phyloP scores from a whole-genome alignment of 2,113 vertebrate species.

The Leucoraja erinaceus region DNA sequence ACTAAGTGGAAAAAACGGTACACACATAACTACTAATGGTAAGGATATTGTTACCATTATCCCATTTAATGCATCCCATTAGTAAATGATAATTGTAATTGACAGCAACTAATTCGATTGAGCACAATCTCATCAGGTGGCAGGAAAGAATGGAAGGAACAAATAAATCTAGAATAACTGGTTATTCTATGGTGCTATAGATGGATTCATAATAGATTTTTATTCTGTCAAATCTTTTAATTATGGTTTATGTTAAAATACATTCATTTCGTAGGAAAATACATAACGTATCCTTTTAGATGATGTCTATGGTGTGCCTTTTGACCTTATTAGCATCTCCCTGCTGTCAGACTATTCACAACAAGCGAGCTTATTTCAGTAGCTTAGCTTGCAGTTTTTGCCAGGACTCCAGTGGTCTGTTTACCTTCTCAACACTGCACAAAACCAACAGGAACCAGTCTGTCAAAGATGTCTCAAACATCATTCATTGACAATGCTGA shows the following conservation, averaged over 20 bases:
- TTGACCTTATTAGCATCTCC: neutral
- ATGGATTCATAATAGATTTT: neutral
- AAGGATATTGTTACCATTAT: neutral
- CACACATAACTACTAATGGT: neutral
- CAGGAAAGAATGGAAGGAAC: neutral
- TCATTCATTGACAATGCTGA: neutral
- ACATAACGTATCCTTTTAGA: neutral
- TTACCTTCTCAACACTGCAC: constrained; percentile 17
- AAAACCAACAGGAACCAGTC: constrained; percentile 28
- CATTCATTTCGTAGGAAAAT: neutral
- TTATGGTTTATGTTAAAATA: neutral
- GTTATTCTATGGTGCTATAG: neutral
- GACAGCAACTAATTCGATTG: neutral
- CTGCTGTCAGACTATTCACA: neutral
- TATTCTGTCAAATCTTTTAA: neutral
- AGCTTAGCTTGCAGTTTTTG: neutral
- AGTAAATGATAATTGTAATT: neutral
- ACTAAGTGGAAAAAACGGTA: neutral
- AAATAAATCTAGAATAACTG: neutral
- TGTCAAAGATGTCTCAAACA: neutral
- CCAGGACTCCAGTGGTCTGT: neutral
- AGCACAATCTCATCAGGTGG: neutral
- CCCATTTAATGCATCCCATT: neutral
- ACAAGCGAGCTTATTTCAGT: too few species aligned
- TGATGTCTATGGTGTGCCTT: neutral